These are phyloP conservation scores for Trochalopteron elliotii DNA, from an alignment of 2,113 vertebrate species.

Conservation along the genomic window DNA sequence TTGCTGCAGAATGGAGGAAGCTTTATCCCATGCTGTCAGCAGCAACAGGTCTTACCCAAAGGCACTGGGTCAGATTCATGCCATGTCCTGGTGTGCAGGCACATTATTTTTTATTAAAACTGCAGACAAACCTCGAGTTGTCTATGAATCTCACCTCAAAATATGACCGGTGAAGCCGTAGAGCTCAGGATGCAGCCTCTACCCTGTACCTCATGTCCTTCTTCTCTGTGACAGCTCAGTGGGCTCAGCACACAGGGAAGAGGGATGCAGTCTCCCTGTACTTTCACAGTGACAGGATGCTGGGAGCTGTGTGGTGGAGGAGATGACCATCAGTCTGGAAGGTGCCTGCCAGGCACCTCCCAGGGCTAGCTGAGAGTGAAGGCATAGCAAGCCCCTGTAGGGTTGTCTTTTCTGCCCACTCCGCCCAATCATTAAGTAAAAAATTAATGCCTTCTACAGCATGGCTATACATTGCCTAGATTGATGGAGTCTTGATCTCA, in stretches of 20 bases:
- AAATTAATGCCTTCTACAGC: neutral
- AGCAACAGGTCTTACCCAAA: neutral
- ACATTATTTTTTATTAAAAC: neutral
- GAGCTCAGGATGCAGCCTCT: neutral
- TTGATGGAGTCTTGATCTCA: neutral
- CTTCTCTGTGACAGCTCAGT: neutral
- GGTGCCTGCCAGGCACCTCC: neutral
- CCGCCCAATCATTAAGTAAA: neutral
- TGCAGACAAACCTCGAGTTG: accelerated
- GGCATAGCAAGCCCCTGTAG: accelerated
- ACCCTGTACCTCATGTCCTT: neutral
- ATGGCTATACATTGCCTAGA: neutral
- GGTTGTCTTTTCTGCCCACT: neutral
- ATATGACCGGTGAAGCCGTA: neutral
- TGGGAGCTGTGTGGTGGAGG: neutral
- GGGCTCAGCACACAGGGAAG: neutral
- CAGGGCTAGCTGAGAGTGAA: neutral
- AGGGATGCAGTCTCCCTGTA: accelerated
- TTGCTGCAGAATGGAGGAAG: neutral
- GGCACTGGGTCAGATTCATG: neutral
- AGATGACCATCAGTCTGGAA: neutral
- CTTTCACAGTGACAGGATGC: neutral
- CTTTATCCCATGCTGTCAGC: neutral
- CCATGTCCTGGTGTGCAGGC: neutral
- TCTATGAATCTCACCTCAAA: neutral